Evolutionary conservation across 2,113 vertebrate species (phyloP), one percentile per base, ranked within the genome.

Genomic region (Crotophaga sulcirostris): DNA sequence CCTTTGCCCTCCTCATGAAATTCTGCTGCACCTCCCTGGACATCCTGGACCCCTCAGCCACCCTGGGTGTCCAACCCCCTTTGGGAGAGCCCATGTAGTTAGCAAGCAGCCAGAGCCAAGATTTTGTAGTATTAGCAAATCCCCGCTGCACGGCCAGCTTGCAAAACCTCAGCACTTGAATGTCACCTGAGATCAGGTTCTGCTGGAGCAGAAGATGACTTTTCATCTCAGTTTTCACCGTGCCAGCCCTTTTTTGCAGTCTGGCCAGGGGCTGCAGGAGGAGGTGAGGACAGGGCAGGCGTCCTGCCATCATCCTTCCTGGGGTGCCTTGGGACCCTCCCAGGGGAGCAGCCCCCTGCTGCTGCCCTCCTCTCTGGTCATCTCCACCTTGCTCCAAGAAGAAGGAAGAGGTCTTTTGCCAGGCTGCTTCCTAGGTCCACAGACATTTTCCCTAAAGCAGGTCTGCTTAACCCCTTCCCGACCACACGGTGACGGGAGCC

Each of bases 171-270:
- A 51, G 83, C 58, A 63, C 24, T 76, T 2, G 0, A 62, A 28
- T 83, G 51, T 69, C 92, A 77, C 63, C 59, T n/a, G 86, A 55
- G 83, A 90, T 95, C 89, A 28, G 79, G 75, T 96, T 97, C 60
- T 96, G 96, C 96, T 88, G 76, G 94, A 75, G 64, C 56, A 92
- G 80, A 93, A 58, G 17, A 68, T 49, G 83, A 78, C 85, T 87
- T 92, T 86, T 88, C 17, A 3, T 63, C 84, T 97, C 92, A 33
- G 8, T 73, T 95, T 96, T 94, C 96, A 73, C 73, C 3, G 28
- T 15, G 51, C 87, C 73, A 95, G 90, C 82, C 60, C 38, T 96
- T 93, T n/a, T 81, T 5, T 52, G 51, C 63, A 76, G 75, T 63
- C 82, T 28, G 34, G 21, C 17, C 20, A 36, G 36, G 26, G 16